Conservation (phyloP, 2,113 vertebrate genomes). For the Accipiter cooperii region DNA sequence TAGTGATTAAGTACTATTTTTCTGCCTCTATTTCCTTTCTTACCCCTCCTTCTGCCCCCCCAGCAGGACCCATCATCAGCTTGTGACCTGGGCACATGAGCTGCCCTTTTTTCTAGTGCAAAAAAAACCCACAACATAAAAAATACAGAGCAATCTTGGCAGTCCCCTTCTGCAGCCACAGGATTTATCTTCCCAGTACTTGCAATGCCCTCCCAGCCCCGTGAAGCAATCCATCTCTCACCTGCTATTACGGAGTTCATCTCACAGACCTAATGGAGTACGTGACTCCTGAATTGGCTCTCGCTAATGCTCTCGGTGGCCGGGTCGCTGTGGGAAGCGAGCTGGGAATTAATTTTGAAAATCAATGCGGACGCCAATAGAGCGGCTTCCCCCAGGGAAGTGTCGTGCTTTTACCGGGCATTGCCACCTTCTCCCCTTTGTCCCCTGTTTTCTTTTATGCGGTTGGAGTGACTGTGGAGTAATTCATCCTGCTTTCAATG, state of each 20-base stretch:
- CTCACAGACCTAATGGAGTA: constrained; percentile 55
- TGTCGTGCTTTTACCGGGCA: constrained; percentile 71
- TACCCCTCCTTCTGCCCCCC: not conserved
- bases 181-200: constrained; percentile 14
- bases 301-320: constrained; percentile 54
- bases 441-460: not conserved
- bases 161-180: not conserved
- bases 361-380: constrained; percentile 75
- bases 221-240: not conserved
- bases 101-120: not conserved
- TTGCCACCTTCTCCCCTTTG: not conserved
- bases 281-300: constrained; percentile 30
- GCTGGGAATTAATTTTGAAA: constrained; percentile 66
- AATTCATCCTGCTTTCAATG: not conserved
- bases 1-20: not conserved
- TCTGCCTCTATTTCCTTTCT: not conserved
- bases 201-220: not conserved
- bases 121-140: not conserved
- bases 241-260: constrained; percentile 46
- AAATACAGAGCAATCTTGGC: not conserved
- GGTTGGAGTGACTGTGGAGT: fast-evolving
- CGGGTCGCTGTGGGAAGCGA: not conserved
- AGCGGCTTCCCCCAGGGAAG: constrained; percentile 61
- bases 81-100: not conserved
- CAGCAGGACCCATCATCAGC: not conserved